Percentiles rank a stretch among this genome's conserved stretches.
These are phyloP conservation scores for Heliocidaris erythrogramma DNA, from an alignment of 35 echinoderm and acorn worm genomes.

Conservation along the genomic window DNA sequence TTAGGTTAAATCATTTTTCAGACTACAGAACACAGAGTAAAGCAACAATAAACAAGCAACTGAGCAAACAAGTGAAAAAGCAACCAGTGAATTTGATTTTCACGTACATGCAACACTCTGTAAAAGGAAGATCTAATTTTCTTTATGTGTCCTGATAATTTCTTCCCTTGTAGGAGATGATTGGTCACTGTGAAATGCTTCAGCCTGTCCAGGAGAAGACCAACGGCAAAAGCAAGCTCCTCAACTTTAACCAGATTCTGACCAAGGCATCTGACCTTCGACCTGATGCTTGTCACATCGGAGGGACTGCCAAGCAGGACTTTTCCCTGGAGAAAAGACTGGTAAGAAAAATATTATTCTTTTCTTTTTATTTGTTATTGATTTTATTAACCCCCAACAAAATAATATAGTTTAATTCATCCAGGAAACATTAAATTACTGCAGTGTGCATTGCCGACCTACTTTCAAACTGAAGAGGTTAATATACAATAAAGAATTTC, in stretches of 20 bases:
- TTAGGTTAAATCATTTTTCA: too few species aligned
- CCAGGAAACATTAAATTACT: too few species aligned
- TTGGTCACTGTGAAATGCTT: slow-evolving; percentile 84
- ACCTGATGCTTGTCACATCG: slow-evolving; percentile 66
- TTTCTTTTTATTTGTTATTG: background rate
- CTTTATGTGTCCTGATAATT: background rate
- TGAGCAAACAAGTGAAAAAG: too few species aligned
- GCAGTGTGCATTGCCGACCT: too few species aligned
- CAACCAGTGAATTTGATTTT: too few species aligned
- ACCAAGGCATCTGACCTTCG: slow-evolving; percentile 77
- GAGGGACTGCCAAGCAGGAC: slow-evolving; percentile 76
- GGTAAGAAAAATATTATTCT: slow-evolving; percentile 54
- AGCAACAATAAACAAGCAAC: too few species aligned
- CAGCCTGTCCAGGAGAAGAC: slow-evolving; percentile 45
- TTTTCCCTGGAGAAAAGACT: slow-evolving; percentile 85
- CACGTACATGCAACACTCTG: too few species aligned
- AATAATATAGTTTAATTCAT: too few species aligned
- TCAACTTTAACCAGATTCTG: slow-evolving; percentile 79
- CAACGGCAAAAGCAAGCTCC: slow-evolving; percentile 77
- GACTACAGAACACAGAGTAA: too few species aligned
- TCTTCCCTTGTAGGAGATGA: slow-evolving; percentile 72
- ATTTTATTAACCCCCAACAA: background rate
- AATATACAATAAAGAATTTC: too few species aligned
- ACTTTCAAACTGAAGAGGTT: too few species aligned
- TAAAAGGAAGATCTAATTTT: too few species aligned